Evolutionary conservation across 2,113 vertebrate genomes (phyloP).

Genomic region (Tursiops truncatus): DNA sequence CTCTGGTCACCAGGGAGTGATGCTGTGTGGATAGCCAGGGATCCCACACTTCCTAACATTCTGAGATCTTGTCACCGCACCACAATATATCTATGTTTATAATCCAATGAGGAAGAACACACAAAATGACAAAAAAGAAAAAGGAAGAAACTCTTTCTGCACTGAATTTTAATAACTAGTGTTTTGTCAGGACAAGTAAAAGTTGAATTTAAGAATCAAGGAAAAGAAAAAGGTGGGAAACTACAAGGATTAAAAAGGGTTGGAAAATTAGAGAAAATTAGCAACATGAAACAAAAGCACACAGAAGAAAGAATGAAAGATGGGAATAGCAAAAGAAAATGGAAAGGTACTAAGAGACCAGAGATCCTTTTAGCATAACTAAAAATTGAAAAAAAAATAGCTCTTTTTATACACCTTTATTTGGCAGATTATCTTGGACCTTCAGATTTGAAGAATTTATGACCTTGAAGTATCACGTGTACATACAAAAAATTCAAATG

Average conservation of each 20-base stretch:
- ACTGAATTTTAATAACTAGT: background rate
- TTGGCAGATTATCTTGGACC: background rate
- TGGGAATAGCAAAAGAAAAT: background rate
- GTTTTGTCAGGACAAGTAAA: background rate
- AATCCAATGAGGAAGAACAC: background rate
- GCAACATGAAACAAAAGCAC: background rate
- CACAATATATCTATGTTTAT: background rate
- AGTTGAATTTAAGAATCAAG: background rate
- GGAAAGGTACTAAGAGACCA: background rate
- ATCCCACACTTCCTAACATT: fast-evolving
- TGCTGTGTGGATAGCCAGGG: no score
- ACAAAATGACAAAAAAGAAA: background rate
- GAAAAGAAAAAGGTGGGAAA: background rate
- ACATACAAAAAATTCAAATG: background rate
- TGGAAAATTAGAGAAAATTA: background rate
- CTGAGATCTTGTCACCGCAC: background rate
- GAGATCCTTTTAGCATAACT: background rate
- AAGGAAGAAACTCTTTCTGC: background rate
- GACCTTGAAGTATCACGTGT: background rate
- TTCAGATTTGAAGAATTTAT: background rate
- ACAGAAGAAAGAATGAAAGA: background rate
- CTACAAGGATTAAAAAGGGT: background rate
- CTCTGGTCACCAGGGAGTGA: background rate
- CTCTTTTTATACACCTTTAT: background rate
- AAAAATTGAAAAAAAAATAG: background rate